Base-by-base conservation (phyloP, 2,888 invertebrate species). In the Eupithecia exiguata region DNA sequence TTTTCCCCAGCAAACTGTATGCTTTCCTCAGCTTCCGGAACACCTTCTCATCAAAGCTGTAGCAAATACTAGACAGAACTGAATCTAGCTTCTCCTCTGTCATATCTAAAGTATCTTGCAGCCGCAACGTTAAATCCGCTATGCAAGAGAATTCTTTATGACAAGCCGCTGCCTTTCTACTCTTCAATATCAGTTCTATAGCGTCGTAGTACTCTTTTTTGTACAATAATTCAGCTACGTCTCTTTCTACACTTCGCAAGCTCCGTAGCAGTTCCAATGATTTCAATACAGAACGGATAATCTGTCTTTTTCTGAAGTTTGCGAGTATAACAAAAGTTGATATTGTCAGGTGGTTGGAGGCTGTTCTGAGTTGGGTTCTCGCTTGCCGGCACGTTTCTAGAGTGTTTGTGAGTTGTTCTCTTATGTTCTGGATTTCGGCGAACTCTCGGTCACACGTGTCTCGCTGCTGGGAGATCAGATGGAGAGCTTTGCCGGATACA, bases 101-200 rank as follows among this genome's bases (percentile, higher is more conserved):
- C 94, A 98, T 96, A 76, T 97, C 97, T 71, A 99, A 91, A 0
- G 98, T 98, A 87, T 99, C 99, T 88, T 98, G 98, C 0, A 99
- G 92, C 85, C 99, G 97, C 18, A 96, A 96, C 18, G 96, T 96
- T 49, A 99, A 91, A 76, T 98, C 98, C 63, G 98, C 97, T 62
- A 99, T 98, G 84, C 99, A 99, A n/a, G 96, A 96, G 84, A 97
- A 99, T 86, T 99, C 98, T 83, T 96, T 96, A 85, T 98, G 98
- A 61, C 96, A 97, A 0, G 96, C 95, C 0, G 99, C 98, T 0
- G 97, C 98, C 85, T 96, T 97, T 85, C 97, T 97, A 84, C 98
- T 98, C 88, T 97, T 98, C 46, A 98, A 91, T 71, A 99, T 95
- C 38, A 99, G 92, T n/a, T 97, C 96, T 74, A 99, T 99, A 0